Base-by-base conservation (phyloP, 35 echinoderm and acorn worm genomes). In the Holothuria glaberrima region DNA sequence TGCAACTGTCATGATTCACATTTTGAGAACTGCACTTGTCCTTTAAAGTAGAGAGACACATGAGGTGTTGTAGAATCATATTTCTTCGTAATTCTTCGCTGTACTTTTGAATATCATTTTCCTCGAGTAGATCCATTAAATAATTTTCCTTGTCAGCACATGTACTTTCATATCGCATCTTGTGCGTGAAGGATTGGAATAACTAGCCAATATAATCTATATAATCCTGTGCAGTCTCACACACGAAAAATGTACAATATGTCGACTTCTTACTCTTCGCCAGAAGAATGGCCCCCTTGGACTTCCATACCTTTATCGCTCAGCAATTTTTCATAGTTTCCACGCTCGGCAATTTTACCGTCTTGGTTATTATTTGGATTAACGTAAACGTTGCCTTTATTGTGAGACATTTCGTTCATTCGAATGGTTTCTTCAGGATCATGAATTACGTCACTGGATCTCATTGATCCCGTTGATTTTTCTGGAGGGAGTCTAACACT, bases 381-480 rank as follows among this genome's bases (percentile, higher is more conserved):
- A 4, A 84, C 80, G 24, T 84, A 84, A 2, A 84, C 80, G 21
- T 84, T 84, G 12, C 80, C 59, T 18, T 84, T 84, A 41, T 61
- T 62, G 6, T 38, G 27, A 20, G 54, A 22, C 2, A 84, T 57
- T n/a, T 84, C 80, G 1, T 84, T 48, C 33, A 87, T 24, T 2
- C 85, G 22, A 12, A 87, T 71, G 32, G 33, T 35, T 71, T 87
- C 85, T 21, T 87, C 85, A 0, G 85, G 85, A 29, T 87, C 85
- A 30, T 87, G 28, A 36, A 87, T 87, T 31, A 87, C 85, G 85
- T 87, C 85, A 87, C 66, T 69, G 66, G 85, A 87, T 50, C 66
- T 4, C 61, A 87, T 34, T 4, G 85, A 69, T 26, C 85, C 85
- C 9, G 60, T 71, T 62, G 65, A 87, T 70, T 67, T 67, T n/a